These are phyloP conservation scores for Callyntrura guangdongensis DNA, from an alignment of 2,888 invertebrate genomes.

Conservation along the genomic window DNA sequence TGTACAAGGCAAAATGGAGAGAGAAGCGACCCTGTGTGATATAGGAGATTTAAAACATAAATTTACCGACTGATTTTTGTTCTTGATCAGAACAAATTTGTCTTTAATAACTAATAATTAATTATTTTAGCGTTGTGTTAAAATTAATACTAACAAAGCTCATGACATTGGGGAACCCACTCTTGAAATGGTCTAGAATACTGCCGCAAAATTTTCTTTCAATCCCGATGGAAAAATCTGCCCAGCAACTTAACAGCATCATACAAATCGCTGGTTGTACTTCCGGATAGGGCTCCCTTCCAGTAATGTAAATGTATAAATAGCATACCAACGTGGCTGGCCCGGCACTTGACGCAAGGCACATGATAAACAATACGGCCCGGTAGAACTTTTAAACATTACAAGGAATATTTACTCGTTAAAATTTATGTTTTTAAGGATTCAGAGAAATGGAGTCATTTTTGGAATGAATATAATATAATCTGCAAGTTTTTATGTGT, in stretches of 20 bases:
- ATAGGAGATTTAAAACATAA: constrained; percentile 4
- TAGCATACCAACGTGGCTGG: constrained; percentile 57
- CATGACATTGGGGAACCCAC: constrained; percentile 57
- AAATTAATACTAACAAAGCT: constrained; percentile 53
- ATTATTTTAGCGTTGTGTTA: background rate
- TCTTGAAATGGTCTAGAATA: constrained; percentile 38
- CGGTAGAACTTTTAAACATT: constrained; percentile 53
- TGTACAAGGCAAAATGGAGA: constrained; percentile 48
- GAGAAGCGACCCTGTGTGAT: constrained; percentile 59
- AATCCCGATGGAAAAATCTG: constrained; percentile 57
- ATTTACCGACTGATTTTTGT: background rate
- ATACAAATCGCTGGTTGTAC: constrained; percentile 65
- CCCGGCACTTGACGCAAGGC: constrained; percentile 64
- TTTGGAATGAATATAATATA: background rate
- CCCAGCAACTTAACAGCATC: constrained; percentile 69
- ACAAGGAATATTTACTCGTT: too few relatives aligned
- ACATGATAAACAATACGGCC: constrained; percentile 59
- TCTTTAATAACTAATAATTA: background rate
- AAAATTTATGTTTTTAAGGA: too few relatives aligned
- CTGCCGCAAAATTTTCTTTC: constrained; percentile 50
- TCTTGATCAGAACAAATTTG: background rate
- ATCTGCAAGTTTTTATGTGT: background rate
- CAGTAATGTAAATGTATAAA: constrained; percentile 47
- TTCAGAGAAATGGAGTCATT: background rate
- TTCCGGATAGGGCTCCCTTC: constrained; percentile 44